Conservation (phyloP, 2,113 vertebrate species). For the Anhinga anhinga region DNA sequence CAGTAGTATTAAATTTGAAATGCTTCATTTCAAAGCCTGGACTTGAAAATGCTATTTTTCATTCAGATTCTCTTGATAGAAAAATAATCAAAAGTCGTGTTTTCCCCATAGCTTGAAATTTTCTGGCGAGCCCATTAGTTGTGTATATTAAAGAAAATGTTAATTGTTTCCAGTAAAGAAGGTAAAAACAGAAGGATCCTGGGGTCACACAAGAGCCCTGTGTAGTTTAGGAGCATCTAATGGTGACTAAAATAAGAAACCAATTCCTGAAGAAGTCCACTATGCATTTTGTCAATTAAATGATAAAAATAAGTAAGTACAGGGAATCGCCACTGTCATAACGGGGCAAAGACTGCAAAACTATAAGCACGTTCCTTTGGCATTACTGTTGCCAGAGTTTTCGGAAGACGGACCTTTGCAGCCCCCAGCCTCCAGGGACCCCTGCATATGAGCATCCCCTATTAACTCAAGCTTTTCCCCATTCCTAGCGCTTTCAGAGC, state of each 20-base stretch:
- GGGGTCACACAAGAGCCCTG: neutral
- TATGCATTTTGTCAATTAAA: neutral
- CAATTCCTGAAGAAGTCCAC: neutral
- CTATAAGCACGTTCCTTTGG: neutral
- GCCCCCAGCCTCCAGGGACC: neutral
- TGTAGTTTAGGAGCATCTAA: neutral
- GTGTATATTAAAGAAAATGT: neutral
- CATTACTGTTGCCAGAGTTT: neutral
- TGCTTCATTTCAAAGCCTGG: neutral
- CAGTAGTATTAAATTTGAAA: neutral
- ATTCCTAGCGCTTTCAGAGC: neutral
- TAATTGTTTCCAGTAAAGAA: neutral
- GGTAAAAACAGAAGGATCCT: neutral
- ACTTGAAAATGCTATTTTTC: neutral
- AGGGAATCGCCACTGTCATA: neutral
- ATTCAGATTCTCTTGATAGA: neutral
- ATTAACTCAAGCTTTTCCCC: neutral
- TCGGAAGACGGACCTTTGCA: neutral
- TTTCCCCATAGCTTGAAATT: neutral
- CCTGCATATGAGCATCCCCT: neutral
- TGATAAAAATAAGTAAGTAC: neutral
- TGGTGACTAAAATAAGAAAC: neutral
- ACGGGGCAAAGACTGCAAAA: neutral
- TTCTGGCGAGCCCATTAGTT: neutral
- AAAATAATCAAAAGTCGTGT: neutral